Percentiles rank a stretch among this genome's conserved stretches.
Evolutionary conservation across 1,140 invertebrate genomes (phyloP).

Genomic region (Trichogramma pretiosum): DNA sequence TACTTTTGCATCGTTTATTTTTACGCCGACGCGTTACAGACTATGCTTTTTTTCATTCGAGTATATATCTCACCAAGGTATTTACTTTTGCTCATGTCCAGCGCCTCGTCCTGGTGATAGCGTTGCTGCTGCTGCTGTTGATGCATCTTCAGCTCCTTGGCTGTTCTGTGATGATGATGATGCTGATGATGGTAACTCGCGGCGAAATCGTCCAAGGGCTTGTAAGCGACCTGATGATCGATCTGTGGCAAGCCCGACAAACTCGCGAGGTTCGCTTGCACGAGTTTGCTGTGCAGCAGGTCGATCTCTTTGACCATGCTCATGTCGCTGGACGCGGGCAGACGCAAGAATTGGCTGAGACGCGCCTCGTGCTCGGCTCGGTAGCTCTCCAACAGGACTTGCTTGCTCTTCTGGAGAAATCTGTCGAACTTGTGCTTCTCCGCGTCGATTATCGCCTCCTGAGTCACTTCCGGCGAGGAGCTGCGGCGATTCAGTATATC

Average conservation of each 20-base stretch:
- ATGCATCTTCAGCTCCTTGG: not conserved
- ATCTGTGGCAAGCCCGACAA: constrained; percentile 25
- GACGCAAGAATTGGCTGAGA: constrained; percentile 19
- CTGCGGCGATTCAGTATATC: constrained; percentile 34
- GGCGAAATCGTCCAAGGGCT: constrained; percentile 24
- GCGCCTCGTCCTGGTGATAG: constrained; percentile 39
- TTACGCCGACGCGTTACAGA: too few relatives aligned
- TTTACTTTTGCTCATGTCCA: constrained; percentile 45
- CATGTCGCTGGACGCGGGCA: constrained; percentile 10
- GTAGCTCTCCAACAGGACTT: not conserved
- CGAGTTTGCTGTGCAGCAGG: constrained; percentile 15
- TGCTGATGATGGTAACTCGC: not conserved
- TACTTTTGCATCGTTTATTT: too few relatives aligned
- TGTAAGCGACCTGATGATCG: constrained; percentile 24
- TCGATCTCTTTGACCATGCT: not conserved
- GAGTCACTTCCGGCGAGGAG: not conserved
- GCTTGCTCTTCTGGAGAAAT: not conserved
- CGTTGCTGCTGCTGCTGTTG: not conserved
- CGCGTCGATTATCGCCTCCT: not conserved
- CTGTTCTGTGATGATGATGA: not conserved
- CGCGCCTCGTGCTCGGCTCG: not conserved
- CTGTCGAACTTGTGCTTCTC: not conserved
- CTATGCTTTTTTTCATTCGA: too few relatives aligned
- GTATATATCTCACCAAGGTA: constrained; percentile 37
- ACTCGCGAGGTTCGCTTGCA: constrained; percentile 35